A percentile compares a stretch with the other conserved stretches of the same genome.
phyloP scores from a whole-genome alignment of 2,888 invertebrate species.

The Drosophila suboccidentalis region DNA sequence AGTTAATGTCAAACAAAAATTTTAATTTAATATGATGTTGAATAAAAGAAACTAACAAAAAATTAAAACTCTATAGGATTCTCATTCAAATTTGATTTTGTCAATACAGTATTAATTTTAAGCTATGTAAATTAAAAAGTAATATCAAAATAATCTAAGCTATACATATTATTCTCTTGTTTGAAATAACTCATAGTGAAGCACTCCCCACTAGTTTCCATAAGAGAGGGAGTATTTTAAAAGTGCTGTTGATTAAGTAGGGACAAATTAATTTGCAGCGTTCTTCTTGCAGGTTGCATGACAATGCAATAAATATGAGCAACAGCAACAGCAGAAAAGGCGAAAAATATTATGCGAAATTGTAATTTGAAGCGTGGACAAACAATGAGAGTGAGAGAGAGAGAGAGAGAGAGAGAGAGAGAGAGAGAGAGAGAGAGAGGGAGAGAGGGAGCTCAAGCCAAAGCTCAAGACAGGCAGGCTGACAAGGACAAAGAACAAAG shows the following conservation, averaged over 20 bases:
- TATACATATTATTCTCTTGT: no score
- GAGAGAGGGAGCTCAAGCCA: constrained; percentile 7
- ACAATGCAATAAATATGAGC: constrained; percentile 68
- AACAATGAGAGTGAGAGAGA: constrained; percentile 16
- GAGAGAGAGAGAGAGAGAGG: no score
- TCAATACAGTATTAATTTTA: no score
- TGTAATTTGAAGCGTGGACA: constrained; percentile 44
- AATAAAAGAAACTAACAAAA: no score
- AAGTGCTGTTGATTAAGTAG: constrained; percentile 26
- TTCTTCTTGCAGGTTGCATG: constrained; percentile 42
- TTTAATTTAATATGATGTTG: no score
- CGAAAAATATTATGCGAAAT: constrained; percentile 41
- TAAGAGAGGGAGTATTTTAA: not conserved
- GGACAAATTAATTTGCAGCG: constrained; percentile 60
- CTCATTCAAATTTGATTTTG: no score
- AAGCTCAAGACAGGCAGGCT: constrained; percentile 10
- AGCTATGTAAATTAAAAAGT: no score
- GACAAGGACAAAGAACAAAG: constrained; percentile 41
- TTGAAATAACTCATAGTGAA: not conserved
- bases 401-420: no score
- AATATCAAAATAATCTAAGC: no score
- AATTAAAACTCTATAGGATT: no score
- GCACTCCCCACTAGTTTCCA: not conserved
- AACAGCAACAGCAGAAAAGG: constrained; percentile 17
- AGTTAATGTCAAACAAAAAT: not conserved